A percentile compares a stretch with the other conserved stretches of the same genome.
These are phyloP conservation scores for Linyphia triangularis DNA, from an alignment of 2,888 invertebrate species.

Conservation along the genomic window DNA sequence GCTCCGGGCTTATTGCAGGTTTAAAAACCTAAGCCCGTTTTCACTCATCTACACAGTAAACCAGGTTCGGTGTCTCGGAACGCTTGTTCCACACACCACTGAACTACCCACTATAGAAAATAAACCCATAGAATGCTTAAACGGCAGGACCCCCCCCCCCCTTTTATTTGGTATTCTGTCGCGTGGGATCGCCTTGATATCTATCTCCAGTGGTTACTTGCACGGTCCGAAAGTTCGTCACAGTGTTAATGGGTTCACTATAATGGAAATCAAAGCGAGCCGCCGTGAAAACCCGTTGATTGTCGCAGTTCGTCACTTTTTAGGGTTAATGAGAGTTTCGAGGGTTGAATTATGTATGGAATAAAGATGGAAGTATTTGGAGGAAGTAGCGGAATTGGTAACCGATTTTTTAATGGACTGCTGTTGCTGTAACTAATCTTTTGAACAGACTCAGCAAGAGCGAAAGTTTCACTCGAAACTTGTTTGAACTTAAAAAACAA, in stretches of 20 bases:
- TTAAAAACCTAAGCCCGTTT: not conserved
- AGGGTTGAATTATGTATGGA: conserved; percentile 22
- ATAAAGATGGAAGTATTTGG: not conserved
- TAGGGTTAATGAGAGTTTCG: conserved; percentile 36
- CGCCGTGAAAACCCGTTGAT: not conserved
- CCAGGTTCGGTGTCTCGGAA: conserved; percentile 31
- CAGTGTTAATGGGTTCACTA: conserved; percentile 14
- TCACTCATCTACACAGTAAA: not conserved
- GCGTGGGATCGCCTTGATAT: not conserved
- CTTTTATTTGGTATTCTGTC: conserved; percentile 37
- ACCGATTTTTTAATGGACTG: no score
- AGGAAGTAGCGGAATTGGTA: no score
- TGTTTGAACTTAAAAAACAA: no score
- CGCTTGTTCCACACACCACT: conserved; percentile 17
- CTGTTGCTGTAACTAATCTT: no score
- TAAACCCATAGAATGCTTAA: conserved; percentile 21
- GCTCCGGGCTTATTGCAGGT: not conserved
- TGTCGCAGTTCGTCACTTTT: conserved; percentile 43
- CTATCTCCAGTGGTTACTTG: not conserved
- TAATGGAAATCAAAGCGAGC: conserved; percentile 35
- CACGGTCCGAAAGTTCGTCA: conserved; percentile 8
- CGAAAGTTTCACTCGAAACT: no score
- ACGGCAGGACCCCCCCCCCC: not conserved
- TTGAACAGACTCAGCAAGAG: no score
- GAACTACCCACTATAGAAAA: conserved; percentile 6